Evolutionary conservation across 1,140 invertebrate genomes (phyloP).

Genomic region (Calosoma granatense): DNA sequence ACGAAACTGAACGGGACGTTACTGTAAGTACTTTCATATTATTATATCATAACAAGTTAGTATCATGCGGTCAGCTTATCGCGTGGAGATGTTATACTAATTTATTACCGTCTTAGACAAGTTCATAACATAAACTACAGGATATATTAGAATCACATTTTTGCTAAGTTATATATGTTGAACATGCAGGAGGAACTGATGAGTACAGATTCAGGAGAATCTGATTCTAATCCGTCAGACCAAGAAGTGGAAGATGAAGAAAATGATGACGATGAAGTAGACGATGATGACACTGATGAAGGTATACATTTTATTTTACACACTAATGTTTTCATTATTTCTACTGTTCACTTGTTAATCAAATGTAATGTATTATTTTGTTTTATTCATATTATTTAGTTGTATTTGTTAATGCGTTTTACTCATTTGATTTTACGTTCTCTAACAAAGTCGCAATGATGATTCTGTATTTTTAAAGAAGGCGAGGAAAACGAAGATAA

Average conservation of each 20-base stretch:
- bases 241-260: conserved; percentile 45
- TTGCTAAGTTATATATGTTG: too few relatives aligned
- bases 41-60: not conserved
- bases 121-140: too few relatives aligned
- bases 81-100: too few relatives aligned
- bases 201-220: conserved; percentile 45
- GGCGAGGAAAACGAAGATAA: conserved; percentile 39
- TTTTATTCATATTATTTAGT: not conserved
- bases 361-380: too few relatives aligned
- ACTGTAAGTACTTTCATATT: conserved; percentile 21
- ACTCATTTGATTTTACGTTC: too few relatives aligned
- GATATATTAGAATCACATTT: too few relatives aligned
- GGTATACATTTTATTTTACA: conserved; percentile 20
- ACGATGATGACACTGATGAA: conserved; percentile 47
- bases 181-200: conserved; percentile 42
- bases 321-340: too few relatives aligned
- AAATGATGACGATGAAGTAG: conserved; percentile 47
- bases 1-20: conserved; percentile 30
- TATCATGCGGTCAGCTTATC: too few relatives aligned
- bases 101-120: too few relatives aligned
- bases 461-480: not conserved
- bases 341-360: too few relatives aligned
- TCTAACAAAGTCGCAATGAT: too few relatives aligned
- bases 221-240: conserved; percentile 31
- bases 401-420: not conserved